Evolutionary conservation across 2,113 vertebrate species (phyloP).

Genomic region (Tragelaphus imberbis): DNA sequence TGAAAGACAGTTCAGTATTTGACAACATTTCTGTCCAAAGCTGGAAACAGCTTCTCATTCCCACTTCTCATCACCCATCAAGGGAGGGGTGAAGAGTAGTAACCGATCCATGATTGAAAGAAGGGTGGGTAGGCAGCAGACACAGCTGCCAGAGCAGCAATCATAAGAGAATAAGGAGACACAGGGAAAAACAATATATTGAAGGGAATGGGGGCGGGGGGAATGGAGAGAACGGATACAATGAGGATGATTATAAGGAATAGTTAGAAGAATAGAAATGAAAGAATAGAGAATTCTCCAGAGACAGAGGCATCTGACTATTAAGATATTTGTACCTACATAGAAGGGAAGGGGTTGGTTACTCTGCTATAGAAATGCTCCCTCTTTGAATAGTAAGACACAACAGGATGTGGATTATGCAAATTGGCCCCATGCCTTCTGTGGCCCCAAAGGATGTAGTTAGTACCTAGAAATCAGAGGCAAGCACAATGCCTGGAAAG

Average conservation of each 20-base stretch:
- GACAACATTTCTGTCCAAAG: constrained; percentile 55
- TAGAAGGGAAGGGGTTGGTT: constrained; percentile 58
- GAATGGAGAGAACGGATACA: not conserved
- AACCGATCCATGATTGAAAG: constrained; percentile 61
- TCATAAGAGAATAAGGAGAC: not conserved
- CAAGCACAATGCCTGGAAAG: constrained; percentile 52
- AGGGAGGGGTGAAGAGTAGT: constrained; percentile 51
- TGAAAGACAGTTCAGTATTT: constrained; percentile 64
- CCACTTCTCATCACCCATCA: constrained; percentile 55
- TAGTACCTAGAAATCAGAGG: constrained; percentile 70
- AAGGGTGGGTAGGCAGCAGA: not conserved
- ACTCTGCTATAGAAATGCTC: constrained; percentile 58
- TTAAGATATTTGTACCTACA: constrained; percentile 42
- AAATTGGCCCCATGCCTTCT: constrained; percentile 66
- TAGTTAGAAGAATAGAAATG: not conserved
- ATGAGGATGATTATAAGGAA: not conserved
- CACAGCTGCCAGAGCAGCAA: not conserved
- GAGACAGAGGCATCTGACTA: constrained; percentile 39
- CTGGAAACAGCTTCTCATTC: constrained; percentile 67
- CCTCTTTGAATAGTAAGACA: constrained; percentile 67
- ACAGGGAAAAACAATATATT: not conserved
- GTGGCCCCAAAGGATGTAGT: constrained; percentile 60
- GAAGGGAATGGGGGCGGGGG: not conserved
- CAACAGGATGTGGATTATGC: constrained; percentile 63
- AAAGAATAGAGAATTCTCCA: not conserved